These are phyloP conservation scores for Fissipunctia ypsillon DNA, from an alignment of 2,888 invertebrate genomes.

Conservation along the genomic window DNA sequence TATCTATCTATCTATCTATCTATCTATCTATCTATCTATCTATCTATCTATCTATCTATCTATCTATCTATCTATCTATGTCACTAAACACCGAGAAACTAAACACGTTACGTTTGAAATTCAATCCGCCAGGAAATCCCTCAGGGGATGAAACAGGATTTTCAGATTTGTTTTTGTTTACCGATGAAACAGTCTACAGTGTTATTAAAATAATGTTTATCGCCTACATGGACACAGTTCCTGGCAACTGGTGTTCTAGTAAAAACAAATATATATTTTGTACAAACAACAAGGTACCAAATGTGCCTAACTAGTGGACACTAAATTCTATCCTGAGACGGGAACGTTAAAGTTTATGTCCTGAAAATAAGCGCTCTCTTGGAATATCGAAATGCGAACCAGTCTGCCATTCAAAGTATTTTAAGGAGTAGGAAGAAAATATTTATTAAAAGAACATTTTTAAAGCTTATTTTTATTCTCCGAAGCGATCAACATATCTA, in stretches of 20 bases:
- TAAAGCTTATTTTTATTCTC: background rate
- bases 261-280: constrained; percentile 25
- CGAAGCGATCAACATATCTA: background rate
- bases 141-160: background rate
- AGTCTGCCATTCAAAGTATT: constrained; percentile 40
- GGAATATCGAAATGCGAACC: constrained; percentile 51
- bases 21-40: too few relatives aligned
- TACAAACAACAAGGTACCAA: constrained; percentile 40
- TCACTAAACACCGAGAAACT: background rate
- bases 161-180: background rate
- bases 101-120: constrained; percentile 2
- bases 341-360: constrained; percentile 53
- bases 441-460: constrained; percentile 4
- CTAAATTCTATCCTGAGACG: constrained; percentile 35
- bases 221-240: background rate
- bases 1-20: too few relatives aligned
- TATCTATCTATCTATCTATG: too few relatives aligned
- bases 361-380: constrained; percentile 55
- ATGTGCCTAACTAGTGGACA: constrained; percentile 43
- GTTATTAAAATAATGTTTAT: constrained; percentile 4
- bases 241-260: background rate
- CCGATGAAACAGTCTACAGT: background rate
- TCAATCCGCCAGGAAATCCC: constrained; percentile 1
- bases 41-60: too few relatives aligned
- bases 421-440: constrained; percentile 15